Percentiles rank a stretch among this genome's conserved stretches.
phyloP scores from a whole-genome alignment of 2,888 invertebrate species.

The Resseliella maxima region DNA sequence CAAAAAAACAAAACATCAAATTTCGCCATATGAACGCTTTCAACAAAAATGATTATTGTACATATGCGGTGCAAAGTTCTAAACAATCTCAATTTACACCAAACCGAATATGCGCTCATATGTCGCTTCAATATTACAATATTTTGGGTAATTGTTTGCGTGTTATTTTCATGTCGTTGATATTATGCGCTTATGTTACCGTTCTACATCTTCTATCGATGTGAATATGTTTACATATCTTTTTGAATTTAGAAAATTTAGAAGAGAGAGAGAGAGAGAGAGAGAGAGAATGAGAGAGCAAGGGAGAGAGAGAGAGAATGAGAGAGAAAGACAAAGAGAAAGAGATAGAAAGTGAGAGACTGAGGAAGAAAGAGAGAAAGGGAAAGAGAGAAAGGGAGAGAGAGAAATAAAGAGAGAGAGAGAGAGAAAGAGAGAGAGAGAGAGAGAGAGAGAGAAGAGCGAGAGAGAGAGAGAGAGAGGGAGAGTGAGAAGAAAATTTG shows the following conservation, averaged over 20 bases:
- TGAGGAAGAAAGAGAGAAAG: too few species aligned
- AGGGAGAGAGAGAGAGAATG: too few species aligned
- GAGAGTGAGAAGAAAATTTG: too few species aligned
- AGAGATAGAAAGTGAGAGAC: too few species aligned
- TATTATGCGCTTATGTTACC: constrained; percentile 29
- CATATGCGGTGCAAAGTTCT: constrained; percentile 49
- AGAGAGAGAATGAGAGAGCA: too few species aligned
- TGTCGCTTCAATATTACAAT: constrained; percentile 38
- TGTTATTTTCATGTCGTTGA: background rate
- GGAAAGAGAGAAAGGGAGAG: too few species aligned
- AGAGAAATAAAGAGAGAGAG: too few species aligned
- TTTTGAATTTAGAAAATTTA: background rate
- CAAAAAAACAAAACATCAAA: background rate
- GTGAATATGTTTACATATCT: background rate
- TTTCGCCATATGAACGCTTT: constrained; percentile 1
- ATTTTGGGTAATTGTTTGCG: constrained; percentile 5
- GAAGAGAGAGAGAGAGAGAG: too few species aligned
- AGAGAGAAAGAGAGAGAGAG: too few species aligned
- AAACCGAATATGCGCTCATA: constrained; percentile 29
- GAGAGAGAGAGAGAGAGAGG: too few species aligned
- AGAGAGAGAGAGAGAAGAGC: too few species aligned
- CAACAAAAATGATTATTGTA: constrained; percentile 4
- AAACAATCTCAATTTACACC: constrained; percentile 42
- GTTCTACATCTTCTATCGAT: background rate
- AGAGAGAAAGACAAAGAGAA: too few species aligned